Evolutionary conservation across 2,113 vertebrate species (phyloP).

Genomic region (Stegostoma tigrinum): DNA sequence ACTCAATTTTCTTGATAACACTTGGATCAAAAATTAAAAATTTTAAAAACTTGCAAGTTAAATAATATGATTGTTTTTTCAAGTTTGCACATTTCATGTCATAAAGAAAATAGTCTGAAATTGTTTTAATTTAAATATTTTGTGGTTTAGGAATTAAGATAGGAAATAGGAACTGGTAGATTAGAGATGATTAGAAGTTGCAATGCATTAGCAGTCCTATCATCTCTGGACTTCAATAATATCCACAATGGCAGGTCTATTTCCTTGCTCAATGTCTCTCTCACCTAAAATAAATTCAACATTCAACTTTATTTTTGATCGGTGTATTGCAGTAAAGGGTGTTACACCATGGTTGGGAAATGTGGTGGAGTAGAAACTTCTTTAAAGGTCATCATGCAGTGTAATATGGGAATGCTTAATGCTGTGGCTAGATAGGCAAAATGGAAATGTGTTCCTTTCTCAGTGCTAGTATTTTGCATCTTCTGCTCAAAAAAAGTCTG

Average conservation of each 20-base stretch:
- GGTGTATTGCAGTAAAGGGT: not conserved
- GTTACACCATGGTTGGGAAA: not conserved
- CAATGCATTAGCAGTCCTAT: not conserved
- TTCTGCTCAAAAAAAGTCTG: not conserved
- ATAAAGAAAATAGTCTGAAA: not conserved
- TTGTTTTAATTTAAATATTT: not conserved
- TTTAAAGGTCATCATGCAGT: not conserved
- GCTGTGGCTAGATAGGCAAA: not conserved
- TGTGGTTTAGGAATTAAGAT: not conserved
- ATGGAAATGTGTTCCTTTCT: not conserved
- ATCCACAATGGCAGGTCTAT: not conserved
- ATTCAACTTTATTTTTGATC: not conserved
- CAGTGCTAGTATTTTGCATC: not conserved
- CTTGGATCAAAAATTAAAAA: not conserved
- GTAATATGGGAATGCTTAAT: not conserved
- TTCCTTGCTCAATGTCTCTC: not conserved
- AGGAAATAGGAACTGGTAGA: not conserved
- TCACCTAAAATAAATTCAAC: not conserved
- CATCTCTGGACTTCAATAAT: not conserved
- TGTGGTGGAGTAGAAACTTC: not conserved
- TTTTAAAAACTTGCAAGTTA: not conserved
- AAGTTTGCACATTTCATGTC: not conserved
- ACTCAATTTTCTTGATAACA: not conserved
- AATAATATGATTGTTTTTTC: not conserved
- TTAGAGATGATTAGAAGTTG: not conserved